Conservation (phyloP, 2,888 invertebrate genomes). For the Baccha elongata region DNA sequence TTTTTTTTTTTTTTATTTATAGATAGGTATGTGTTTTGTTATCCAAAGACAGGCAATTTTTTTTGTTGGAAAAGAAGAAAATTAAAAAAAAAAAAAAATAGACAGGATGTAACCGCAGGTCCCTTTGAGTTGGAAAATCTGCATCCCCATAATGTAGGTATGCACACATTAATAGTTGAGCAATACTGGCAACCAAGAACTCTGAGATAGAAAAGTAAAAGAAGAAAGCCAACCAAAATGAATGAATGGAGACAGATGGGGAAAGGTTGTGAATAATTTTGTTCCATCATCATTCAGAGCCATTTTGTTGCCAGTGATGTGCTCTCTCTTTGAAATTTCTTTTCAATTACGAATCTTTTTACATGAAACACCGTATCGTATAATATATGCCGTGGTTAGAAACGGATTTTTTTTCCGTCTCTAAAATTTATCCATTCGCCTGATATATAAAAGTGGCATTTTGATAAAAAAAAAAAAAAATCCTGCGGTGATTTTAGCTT, state of each 20-base stretch:
- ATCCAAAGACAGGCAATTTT: conserved; percentile 28
- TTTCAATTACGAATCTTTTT: conserved; percentile 68
- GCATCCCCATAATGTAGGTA: conserved; percentile 65
- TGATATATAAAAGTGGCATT: conserved; percentile 5
- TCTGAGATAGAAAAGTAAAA: not conserved
- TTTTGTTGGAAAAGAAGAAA: conserved; percentile 36
- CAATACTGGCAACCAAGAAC: conserved; percentile 23
- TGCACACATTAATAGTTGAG: conserved; percentile 22
- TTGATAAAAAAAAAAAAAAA: not conserved
- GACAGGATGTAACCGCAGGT: conserved; percentile 73
- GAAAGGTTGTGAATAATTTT: conserved; percentile 66
- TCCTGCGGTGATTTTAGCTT: conserved; percentile 13
- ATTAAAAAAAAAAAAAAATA: conserved; percentile 32
- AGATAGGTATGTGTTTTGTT: conserved; percentile 1
- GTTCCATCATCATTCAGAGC: conserved; percentile 50
- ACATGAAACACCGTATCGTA: conserved; percentile 16
- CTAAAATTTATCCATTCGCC: not conserved
- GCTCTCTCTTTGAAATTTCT: conserved; percentile 66
- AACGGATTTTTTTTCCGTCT: not conserved
- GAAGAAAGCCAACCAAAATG: conserved; percentile 2
- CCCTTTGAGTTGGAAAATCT: conserved; percentile 64
- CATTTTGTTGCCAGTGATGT: conserved; percentile 57
- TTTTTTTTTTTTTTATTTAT: not conserved
- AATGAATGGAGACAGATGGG: conserved; percentile 42
- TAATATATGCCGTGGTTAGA: conserved; percentile 47